phyloP scores from a whole-genome alignment of 2,888 invertebrate genomes.

The Oxyteleia sp. region DNA sequence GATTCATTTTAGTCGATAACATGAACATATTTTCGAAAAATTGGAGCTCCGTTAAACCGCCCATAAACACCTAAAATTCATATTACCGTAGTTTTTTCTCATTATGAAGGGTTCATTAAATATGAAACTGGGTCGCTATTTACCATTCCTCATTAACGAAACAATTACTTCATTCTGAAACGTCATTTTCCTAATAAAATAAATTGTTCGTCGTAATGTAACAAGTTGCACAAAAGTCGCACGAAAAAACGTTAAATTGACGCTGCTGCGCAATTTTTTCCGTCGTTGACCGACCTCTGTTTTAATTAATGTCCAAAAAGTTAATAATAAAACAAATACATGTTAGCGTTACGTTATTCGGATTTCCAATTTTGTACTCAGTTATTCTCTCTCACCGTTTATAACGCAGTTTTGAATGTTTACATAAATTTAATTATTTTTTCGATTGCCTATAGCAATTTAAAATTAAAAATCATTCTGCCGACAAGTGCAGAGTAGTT shows the following conservation, averaged over 20 bases:
- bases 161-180: not conserved
- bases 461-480: too few relatives aligned
- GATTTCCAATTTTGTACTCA: constrained; percentile 19
- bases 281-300: constrained; percentile 1
- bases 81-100: not conserved
- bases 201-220: constrained; percentile 8
- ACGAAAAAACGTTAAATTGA: constrained; percentile 25
- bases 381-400: too few relatives aligned
- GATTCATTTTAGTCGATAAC: too few relatives aligned
- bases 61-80: not conserved
- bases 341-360: constrained; percentile 34
- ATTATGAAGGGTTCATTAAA: not conserved
- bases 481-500: too few relatives aligned
- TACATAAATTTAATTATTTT: too few relatives aligned
- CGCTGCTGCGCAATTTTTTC: constrained; percentile 13
- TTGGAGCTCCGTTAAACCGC: too few relatives aligned
- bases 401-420: too few relatives aligned
- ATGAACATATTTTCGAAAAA: too few relatives aligned
- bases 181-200: constrained; percentile 16
- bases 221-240: constrained; percentile 23
- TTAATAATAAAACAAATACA: constrained; percentile 42
- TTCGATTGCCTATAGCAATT: too few relatives aligned
- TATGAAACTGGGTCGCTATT: too few relatives aligned
- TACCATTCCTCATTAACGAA: constrained; percentile 9
- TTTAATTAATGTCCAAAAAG: constrained; percentile 43